These are phyloP conservation scores for Actinernus sp. DNA, from an alignment of 92 coral and sea anemone genomes.

Conservation along the genomic window DNA sequence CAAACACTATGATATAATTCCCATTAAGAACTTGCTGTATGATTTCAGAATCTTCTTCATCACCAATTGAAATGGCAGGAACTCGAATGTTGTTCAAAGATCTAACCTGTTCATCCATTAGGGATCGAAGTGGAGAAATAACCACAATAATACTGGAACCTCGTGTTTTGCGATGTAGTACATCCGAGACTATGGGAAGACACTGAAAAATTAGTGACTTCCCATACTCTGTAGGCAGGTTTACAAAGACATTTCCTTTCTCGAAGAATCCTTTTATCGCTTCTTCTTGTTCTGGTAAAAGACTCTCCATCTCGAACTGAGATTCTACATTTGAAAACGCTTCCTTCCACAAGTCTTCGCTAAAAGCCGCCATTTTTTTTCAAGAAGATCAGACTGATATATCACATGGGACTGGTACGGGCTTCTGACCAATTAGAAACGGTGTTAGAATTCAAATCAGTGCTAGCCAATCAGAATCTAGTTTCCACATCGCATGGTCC, in stretches of 20 bases:
- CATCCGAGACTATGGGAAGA: constrained; percentile 57
- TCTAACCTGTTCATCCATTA: constrained; percentile 72
- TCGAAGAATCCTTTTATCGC: constrained; percentile 17
- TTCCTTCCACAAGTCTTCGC: neutral
- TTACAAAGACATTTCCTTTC: constrained; percentile 10
- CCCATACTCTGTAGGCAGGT: constrained; percentile 1
- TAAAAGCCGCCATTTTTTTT: constrained; percentile 3
- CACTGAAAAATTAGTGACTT: constrained; percentile 46
- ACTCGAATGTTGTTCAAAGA: constrained; percentile 46
- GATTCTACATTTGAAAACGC: neutral
- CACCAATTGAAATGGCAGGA: constrained; percentile 63
- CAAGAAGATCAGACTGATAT: no score
- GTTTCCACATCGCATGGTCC: no score
- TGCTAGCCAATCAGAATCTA: no score
- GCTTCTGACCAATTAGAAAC: no score
- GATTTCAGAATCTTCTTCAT: constrained; percentile 62
- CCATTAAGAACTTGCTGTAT: constrained; percentile 73
- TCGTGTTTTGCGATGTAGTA: constrained; percentile 46
- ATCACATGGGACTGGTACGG: no score
- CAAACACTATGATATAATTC: constrained; percentile 63
- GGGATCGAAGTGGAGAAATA: constrained; percentile 71
- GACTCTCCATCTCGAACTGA: no score
- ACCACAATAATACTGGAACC: constrained; percentile 62
- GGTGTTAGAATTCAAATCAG: no score
- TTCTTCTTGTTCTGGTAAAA: constrained; percentile 7